Evolutionary conservation across 2,888 invertebrate genomes (phyloP).

Genomic region (Abscondita cerata): DNA sequence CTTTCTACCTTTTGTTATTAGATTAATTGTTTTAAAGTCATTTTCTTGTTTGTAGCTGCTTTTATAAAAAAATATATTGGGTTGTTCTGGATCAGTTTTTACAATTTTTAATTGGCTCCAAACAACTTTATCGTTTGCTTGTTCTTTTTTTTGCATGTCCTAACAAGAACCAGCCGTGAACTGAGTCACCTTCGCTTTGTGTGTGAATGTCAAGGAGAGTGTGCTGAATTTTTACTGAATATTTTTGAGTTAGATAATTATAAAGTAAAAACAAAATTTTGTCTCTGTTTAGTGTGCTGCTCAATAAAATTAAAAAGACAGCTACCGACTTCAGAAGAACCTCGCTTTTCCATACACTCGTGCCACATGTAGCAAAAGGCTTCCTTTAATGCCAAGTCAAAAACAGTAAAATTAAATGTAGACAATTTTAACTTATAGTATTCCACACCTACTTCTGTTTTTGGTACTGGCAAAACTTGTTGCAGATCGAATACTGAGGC

Average conservation of each 20-base stretch:
- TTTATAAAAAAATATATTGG: no score
- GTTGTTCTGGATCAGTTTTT: no score
- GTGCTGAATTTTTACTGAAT: not conserved
- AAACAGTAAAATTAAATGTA: not conserved
- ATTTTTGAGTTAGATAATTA: not conserved
- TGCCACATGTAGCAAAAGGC: slow-evolving; percentile 9
- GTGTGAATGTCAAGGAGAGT: not conserved
- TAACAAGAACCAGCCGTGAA: no score
- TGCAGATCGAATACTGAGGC: not conserved
- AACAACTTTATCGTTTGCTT: no score
- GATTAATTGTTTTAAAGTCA: no score
- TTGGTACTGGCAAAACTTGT: not conserved
- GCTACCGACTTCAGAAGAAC: slow-evolving; percentile 1
- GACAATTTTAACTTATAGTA: not conserved
- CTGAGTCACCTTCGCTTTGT: not conserved
- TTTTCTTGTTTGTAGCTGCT: no score
- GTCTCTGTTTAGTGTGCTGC: not conserved
- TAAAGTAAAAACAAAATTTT: not conserved
- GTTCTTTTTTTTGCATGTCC: no score
- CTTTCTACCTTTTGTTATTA: no score
- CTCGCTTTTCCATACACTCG: not conserved
- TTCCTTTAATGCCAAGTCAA: not conserved
- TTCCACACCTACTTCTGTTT: not conserved
- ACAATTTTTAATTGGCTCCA: no score
- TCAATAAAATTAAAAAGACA: not conserved